phyloP scores from a whole-genome alignment of 2,888 invertebrate species.

The Eristalis intricaria region DNA sequence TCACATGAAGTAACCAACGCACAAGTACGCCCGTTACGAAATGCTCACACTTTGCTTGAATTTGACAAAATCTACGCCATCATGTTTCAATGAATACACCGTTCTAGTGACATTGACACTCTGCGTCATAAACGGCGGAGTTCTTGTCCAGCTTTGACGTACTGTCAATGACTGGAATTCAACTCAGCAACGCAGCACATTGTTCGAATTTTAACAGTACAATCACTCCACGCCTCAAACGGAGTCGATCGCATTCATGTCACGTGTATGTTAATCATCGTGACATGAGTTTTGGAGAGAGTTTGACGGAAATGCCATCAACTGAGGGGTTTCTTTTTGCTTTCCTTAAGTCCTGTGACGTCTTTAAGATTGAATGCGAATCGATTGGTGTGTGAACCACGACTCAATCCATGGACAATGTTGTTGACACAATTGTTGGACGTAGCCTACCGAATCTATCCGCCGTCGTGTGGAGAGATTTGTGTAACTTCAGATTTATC shows the following conservation, averaged over 20 bases:
- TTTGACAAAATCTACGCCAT: no score
- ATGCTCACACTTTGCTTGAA: no score
- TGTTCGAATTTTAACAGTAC: background rate
- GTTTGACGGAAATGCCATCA: conserved; percentile 15
- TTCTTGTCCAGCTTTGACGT: background rate
- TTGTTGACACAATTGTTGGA: background rate
- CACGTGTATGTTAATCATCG: conserved; percentile 16
- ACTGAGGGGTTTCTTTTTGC: background rate
- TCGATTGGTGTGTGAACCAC: background rate
- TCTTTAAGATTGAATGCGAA: background rate
- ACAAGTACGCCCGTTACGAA: background rate
- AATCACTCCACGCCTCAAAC: background rate
- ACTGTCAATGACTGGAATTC: background rate
- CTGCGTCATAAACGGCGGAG: background rate
- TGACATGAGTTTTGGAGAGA: background rate
- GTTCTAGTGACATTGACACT: background rate
- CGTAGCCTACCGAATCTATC: no score
- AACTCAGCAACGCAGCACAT: background rate
- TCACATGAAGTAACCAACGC: background rate
- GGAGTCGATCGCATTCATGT: background rate
- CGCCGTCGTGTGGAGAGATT: no score
- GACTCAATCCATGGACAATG: background rate
- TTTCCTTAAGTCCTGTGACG: conserved; percentile 12
- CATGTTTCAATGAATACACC: background rate
- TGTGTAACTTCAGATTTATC: no score